These are phyloP conservation scores for Gymnosoma rotundatum DNA, from an alignment of 2,888 invertebrate genomes.

Conservation along the genomic window DNA sequence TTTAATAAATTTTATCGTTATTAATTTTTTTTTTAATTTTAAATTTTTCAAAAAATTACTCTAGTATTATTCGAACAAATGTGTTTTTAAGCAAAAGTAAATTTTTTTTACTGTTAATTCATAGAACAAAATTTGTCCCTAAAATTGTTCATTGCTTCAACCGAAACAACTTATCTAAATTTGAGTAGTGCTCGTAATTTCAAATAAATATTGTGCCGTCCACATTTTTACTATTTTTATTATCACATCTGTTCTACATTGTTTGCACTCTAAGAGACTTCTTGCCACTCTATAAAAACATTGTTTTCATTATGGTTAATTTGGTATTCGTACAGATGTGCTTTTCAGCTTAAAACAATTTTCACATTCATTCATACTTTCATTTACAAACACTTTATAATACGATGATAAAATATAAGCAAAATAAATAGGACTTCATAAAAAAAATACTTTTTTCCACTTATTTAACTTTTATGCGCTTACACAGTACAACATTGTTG, in stretches of 20 bases:
- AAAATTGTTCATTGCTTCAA: too few species aligned
- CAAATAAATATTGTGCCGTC: too few species aligned
- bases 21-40: too few species aligned
- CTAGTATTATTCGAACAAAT: too few species aligned
- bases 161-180: too few species aligned
- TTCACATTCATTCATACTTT: conserved; percentile 23
- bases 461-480: conserved; percentile 65
- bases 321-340: conserved; percentile 70
- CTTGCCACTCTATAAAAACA: conserved; percentile 67
- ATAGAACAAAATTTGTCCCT: too few species aligned
- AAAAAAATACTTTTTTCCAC: conserved; percentile 62
- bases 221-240: not conserved
- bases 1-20: too few species aligned
- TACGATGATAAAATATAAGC: conserved; percentile 12
- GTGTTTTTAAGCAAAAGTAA: too few species aligned
- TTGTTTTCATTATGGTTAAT: conserved; percentile 71
- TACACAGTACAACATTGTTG: conserved; percentile 27
- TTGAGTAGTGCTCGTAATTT: too few species aligned
- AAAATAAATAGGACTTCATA: not conserved
- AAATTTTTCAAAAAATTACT: too few species aligned
- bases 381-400: not conserved
- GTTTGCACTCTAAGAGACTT: conserved; percentile 28
- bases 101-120: too few species aligned
- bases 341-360: conserved; percentile 66
- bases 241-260: conserved; percentile 3